Evolutionary conservation across 2,888 invertebrate genomes (phyloP).

Genomic region (Mantis religiosa): DNA sequence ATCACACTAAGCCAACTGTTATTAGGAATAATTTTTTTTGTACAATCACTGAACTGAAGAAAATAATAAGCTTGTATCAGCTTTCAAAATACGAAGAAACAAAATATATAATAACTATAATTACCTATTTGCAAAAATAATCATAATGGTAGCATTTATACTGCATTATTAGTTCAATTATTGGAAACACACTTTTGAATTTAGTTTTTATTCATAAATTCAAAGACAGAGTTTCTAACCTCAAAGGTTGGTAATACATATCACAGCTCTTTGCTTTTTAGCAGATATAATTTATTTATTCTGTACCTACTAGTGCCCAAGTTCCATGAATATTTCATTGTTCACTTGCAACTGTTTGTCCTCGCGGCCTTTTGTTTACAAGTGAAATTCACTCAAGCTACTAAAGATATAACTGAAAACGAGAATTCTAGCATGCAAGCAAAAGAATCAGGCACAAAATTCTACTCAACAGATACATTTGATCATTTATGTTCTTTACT

Average conservation of each 20-base stretch:
- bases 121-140: too few species aligned
- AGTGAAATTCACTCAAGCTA: background rate
- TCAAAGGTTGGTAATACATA: background rate
- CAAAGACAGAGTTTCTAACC: too few species aligned
- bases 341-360: background rate
- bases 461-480: background rate
- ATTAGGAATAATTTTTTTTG: too few species aligned
- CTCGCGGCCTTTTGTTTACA: background rate
- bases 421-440: background rate
- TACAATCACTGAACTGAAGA: too few species aligned
- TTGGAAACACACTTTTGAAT: too few species aligned
- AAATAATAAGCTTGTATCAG: too few species aligned
- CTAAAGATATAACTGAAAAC: background rate
- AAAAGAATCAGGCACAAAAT: slow-evolving; percentile 9
- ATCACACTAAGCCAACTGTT: too few species aligned
- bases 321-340: background rate
- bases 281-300: background rate
- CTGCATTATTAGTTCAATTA: too few species aligned
- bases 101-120: too few species aligned
- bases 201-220: too few species aligned
- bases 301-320: background rate
- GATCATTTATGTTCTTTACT: background rate
- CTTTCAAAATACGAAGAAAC: too few species aligned
- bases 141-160: too few species aligned
- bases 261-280: background rate